Evolutionary conservation across 2,797 vertebrate species (phyloP).

Genomic region (Typhlichthys subterraneus): DNA sequence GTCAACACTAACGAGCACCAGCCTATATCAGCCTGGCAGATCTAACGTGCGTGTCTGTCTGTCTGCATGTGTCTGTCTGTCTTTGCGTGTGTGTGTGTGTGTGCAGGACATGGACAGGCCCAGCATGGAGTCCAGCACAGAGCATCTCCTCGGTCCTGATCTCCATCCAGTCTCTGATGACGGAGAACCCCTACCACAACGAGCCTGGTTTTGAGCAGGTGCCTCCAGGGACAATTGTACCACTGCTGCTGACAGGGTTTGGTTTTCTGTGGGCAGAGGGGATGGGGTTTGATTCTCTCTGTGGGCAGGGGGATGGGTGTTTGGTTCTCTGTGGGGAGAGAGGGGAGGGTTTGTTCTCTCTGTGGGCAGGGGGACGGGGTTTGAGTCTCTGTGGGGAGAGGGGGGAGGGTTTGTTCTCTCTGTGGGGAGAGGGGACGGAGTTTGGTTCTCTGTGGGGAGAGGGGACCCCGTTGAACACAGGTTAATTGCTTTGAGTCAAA

Average conservation of each 20-base stretch:
- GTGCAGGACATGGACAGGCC: conserved; percentile 94
- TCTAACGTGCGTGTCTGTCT: background rate
- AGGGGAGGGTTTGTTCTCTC: too few species aligned
- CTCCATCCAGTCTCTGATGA: conserved; percentile 99
- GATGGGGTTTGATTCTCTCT: background rate
- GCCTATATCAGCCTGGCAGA: background rate
- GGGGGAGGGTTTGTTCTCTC: too few species aligned
- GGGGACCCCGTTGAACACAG: too few species aligned
- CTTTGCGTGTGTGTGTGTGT: conserved; percentile 22
- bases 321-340: too few species aligned
- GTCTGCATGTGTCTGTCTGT: conserved; percentile 10
- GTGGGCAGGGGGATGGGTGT: too few species aligned
- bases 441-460: too few species aligned
- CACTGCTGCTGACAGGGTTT: conserved; percentile 4
- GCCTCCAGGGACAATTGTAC: conserved; percentile 5
- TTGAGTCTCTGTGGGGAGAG: too few species aligned
- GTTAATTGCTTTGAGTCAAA: too few species aligned
- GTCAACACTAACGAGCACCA: too few species aligned
- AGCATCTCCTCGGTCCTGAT: conserved; percentile 98
- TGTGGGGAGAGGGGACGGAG: too few species aligned
- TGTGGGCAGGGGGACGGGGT: too few species aligned
- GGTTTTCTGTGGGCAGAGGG: background rate
- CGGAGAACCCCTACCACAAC: conserved; percentile 97
- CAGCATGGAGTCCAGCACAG: conserved; percentile 98
- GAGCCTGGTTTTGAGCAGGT: conserved; percentile 99